These are phyloP conservation scores for Cheilosia impressa DNA, from an alignment of 2,888 invertebrate species.

Conservation along the genomic window DNA sequence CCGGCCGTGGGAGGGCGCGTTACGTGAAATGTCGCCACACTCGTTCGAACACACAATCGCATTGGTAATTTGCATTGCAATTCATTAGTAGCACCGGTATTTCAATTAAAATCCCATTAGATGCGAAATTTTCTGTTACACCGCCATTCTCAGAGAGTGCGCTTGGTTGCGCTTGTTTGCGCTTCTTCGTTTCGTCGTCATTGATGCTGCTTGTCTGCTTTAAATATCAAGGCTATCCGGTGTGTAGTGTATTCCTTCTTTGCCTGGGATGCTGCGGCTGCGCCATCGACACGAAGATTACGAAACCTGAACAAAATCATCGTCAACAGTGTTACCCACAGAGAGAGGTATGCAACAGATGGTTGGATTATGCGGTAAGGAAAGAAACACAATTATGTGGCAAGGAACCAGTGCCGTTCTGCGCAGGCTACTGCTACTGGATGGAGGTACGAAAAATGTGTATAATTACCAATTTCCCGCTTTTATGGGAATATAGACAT, in stretches of 20 bases:
- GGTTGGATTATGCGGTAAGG: constrained; percentile 43
- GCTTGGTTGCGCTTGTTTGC: constrained; percentile 14
- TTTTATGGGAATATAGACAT: constrained; percentile 18
- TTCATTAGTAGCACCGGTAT: constrained; percentile 28
- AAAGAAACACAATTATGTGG: constrained; percentile 34
- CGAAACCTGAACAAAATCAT: constrained; percentile 62
- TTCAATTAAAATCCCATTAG: constrained; percentile 60
- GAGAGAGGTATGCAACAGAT: constrained; percentile 27
- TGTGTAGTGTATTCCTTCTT: constrained; percentile 57
- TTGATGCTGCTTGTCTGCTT: constrained; percentile 46
- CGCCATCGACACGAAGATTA: constrained; percentile 63
- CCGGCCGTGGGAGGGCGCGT: neutral
- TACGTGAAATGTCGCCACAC: constrained; percentile 49
- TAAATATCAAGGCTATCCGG: constrained; percentile 73
- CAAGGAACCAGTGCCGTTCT: constrained; percentile 41
- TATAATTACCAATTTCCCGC: constrained; percentile 54
- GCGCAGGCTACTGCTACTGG: constrained; percentile 40
- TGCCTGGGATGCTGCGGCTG: constrained; percentile 32
- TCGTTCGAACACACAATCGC: neutral
- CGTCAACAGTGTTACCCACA: constrained; percentile 11
- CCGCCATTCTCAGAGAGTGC: constrained; percentile 16
- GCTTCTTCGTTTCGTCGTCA: neutral
- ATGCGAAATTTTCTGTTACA: constrained; percentile 45
- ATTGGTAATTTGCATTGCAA: constrained; percentile 43
- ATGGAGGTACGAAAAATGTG: constrained; percentile 30